Conservation (phyloP, 2,113 vertebrate species). For the Alexandromys fortis region DNA sequence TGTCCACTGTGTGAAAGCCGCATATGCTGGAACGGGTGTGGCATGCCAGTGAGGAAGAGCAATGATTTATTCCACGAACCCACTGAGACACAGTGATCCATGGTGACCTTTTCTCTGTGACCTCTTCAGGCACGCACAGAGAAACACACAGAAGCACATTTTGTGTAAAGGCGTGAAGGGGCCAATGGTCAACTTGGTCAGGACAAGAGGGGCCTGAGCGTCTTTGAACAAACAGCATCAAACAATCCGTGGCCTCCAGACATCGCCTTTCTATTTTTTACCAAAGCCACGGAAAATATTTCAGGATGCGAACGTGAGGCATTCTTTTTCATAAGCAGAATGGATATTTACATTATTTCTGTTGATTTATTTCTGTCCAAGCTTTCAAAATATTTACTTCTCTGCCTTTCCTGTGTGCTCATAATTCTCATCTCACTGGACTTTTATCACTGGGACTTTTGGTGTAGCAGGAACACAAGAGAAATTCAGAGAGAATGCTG, state of each 20-base stretch:
- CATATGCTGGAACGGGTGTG: neutral
- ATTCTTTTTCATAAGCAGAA: constrained; percentile 37
- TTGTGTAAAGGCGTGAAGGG: neutral
- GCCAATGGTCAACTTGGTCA: too few species aligned
- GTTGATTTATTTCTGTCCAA: constrained; percentile 41
- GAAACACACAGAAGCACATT: neutral
- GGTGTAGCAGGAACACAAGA: neutral
- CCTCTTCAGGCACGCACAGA: neutral
- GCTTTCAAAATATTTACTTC: constrained; percentile 33
- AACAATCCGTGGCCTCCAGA: neutral
- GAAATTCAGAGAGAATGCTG: constrained; percentile 21
- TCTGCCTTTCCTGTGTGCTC: constrained; percentile 26
- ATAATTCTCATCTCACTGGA: neutral
- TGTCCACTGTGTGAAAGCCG: neutral
- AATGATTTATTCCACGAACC: neutral
- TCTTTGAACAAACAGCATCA: neutral
- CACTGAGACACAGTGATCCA: neutral
- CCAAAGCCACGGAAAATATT: constrained; percentile 21
- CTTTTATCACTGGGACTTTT: constrained; percentile 9
- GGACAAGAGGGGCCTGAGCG: neutral
- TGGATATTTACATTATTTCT: constrained; percentile 23
- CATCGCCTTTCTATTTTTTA: constrained; percentile 10
- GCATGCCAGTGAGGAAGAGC: neutral
- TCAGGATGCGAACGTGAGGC: constrained; percentile 9
- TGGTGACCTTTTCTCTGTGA: neutral